These are phyloP conservation scores for Microcebus murinus DNA, from an alignment of 2,113 vertebrate genomes.

Conservation along the genomic window DNA sequence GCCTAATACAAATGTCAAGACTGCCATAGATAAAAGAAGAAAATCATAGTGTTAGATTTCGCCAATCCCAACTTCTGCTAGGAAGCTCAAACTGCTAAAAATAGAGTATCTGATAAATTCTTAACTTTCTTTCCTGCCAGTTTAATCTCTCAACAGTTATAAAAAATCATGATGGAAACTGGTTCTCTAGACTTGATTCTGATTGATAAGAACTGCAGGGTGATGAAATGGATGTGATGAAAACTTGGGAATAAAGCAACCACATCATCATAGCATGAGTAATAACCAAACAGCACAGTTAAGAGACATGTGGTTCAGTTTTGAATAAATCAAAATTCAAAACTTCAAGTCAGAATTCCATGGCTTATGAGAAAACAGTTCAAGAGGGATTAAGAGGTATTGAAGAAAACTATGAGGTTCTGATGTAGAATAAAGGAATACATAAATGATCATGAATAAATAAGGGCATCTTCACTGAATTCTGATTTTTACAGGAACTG, in stretches of 20 bases:
- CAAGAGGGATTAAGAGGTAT: background rate
- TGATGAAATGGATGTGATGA: background rate
- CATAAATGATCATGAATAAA: background rate
- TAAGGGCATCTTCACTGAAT: background rate
- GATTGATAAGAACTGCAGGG: background rate
- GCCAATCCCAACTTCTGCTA: background rate
- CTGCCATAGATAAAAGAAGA: background rate
- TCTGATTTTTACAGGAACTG: background rate
- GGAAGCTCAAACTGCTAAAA: background rate
- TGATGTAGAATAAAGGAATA: background rate
- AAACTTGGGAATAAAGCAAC: background rate
- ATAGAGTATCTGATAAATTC: background rate
- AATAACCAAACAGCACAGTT: background rate
- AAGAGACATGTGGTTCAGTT: background rate
- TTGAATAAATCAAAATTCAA: slow-evolving; percentile 1
- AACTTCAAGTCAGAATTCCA: background rate
- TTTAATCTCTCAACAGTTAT: slow-evolving; percentile 17
- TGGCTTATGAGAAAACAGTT: background rate
- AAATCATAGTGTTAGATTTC: background rate
- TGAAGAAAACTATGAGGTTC: background rate
- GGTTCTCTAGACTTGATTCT: background rate
- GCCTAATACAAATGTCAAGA: background rate
- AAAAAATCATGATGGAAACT: background rate
- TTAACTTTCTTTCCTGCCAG: slow-evolving; percentile 1
- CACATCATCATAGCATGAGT: background rate